phyloP scores from a whole-genome alignment of 2,797 vertebrate species.

The Myripristis murdjan region DNA sequence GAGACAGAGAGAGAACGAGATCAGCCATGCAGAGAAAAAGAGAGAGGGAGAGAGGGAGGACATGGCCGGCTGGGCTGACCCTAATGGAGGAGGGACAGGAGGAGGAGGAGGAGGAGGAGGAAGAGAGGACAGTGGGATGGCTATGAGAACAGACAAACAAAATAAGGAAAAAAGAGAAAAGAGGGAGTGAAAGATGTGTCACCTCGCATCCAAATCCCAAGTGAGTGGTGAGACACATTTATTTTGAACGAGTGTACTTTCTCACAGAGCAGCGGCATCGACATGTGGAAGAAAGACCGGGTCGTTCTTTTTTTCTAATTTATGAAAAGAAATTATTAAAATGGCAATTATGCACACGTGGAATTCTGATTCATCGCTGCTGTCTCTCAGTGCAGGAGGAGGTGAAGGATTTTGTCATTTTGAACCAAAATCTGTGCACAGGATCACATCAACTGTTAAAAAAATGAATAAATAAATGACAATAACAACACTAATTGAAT shows the following conservation, averaged over 20 bases:
- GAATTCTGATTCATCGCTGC: too few relatives aligned
- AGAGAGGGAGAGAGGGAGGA: conserved; percentile 9
- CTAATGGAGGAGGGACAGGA: conserved; percentile 23
- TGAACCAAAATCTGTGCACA: too few relatives aligned
- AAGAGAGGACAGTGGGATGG: background rate
- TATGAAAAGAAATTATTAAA: too few relatives aligned
- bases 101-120: conserved; percentile 13
- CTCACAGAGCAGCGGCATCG: background rate
- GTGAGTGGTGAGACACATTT: background rate
- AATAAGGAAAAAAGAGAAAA: background rate
- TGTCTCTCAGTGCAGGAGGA: too few relatives aligned
- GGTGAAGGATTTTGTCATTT: too few relatives aligned
- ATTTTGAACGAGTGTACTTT: too few relatives aligned
- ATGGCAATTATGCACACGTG: too few relatives aligned
- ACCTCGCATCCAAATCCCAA: background rate
- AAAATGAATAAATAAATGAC: too few relatives aligned
- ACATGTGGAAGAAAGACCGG: background rate
- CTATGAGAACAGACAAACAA: conserved; percentile 29
- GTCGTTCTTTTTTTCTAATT: background rate
- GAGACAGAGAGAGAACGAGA: conserved; percentile 44
- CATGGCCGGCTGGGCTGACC: conserved; percentile 49
- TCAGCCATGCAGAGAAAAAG: conserved; percentile 33
- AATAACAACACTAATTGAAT: too few relatives aligned
- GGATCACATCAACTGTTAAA: too few relatives aligned
- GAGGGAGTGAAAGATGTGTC: conserved; percentile 7